These are phyloP conservation scores for Malurus leucopterus DNA, from an alignment of 2,797 vertebrate species.

Conservation along the genomic window DNA sequence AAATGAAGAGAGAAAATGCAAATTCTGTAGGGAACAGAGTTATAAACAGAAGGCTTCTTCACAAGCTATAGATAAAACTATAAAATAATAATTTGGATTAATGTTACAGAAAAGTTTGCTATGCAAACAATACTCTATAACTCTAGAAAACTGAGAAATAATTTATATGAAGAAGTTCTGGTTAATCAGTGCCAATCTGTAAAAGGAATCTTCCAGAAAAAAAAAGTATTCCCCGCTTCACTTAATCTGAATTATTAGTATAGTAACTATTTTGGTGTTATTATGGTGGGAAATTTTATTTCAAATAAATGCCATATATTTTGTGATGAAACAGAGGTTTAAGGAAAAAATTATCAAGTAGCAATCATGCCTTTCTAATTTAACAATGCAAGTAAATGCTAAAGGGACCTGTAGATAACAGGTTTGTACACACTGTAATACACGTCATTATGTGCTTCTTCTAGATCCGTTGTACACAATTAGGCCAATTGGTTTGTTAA, in stretches of 20 bases:
- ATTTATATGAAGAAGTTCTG: background rate
- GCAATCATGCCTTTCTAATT: background rate
- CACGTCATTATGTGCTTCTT: background rate
- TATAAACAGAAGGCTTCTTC: slow-evolving; percentile 3
- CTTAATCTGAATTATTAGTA: background rate
- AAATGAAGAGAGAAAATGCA: background rate
- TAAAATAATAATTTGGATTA: slow-evolving; percentile 30
- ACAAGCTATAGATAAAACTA: background rate
- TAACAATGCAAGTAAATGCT: background rate
- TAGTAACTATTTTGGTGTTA: background rate
- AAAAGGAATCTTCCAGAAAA: slow-evolving; percentile 15
- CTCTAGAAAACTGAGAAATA: background rate
- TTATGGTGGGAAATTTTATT: background rate
- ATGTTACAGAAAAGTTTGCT: background rate
- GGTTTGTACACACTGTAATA: background rate
- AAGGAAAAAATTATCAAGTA: background rate
- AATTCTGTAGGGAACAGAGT: background rate
- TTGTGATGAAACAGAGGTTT: background rate
- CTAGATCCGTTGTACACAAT: background rate
- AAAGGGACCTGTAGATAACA: background rate
- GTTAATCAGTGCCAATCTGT: background rate
- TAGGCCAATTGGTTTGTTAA: background rate
- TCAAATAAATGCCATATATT: background rate
- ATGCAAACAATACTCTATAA: background rate
- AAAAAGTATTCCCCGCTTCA: background rate